Conservation (phyloP, 2,888 invertebrate species). For the Caenorhabditis plicata region DNA sequence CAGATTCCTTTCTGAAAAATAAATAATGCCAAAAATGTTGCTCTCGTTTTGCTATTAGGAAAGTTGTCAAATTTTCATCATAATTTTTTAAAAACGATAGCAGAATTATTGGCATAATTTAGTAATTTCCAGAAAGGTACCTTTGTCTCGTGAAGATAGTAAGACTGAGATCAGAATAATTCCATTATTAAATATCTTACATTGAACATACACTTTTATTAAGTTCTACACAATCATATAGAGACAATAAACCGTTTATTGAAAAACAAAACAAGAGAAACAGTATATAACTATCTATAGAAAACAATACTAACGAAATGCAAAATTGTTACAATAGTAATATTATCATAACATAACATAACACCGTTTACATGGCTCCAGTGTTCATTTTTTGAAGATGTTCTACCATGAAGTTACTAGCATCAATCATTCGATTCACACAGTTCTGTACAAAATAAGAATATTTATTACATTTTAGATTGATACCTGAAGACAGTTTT, state of each 20-base stretch:
- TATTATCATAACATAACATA: not conserved
- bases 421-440: slow-evolving; percentile 63
- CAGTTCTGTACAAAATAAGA: slow-evolving; percentile 52
- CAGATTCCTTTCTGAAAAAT: not conserved
- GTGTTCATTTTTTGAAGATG: slow-evolving; percentile 60
- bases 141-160: too few relatives aligned
- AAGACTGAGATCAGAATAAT: too few relatives aligned
- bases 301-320: not conserved
- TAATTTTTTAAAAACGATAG: not conserved
- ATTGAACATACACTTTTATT: too few relatives aligned
- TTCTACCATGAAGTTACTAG: slow-evolving; percentile 62
- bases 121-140: too few relatives aligned
- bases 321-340: not conserved
- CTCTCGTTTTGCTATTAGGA: not conserved
- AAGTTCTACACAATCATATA: too few relatives aligned
- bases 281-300: slow-evolving; percentile 4
- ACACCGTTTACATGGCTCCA: slow-evolving; percentile 9
- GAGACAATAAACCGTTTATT: not conserved
- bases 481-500: slow-evolving; percentile 45
- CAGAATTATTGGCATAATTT: too few relatives aligned
- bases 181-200: too few relatives aligned
- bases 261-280: slow-evolving; percentile 8
- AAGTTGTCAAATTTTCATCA: not conserved
- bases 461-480: too few relatives aligned
- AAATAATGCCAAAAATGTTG: not conserved